A percentile compares a stretch with the other conserved stretches of the same genome.
Evolutionary conservation across 2,888 invertebrate species (phyloP).

Genomic region (Scotopteryx bipunctaria): DNA sequence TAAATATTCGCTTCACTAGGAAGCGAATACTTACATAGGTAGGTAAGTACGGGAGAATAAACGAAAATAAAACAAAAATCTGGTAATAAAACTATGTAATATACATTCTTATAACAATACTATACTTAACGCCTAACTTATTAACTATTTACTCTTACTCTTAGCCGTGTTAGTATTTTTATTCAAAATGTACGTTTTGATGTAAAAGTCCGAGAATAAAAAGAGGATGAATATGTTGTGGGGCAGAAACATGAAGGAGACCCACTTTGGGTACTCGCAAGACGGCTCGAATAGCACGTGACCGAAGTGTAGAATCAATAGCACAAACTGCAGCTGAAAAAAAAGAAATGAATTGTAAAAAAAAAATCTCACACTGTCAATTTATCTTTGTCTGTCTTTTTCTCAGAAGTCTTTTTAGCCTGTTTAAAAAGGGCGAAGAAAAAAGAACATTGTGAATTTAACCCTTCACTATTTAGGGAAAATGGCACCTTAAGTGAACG

Average conservation of each 20-base stretch:
- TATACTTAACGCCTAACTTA: conserved; percentile 26
- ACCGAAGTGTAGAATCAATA: conserved; percentile 84
- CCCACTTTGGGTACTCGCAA: conserved; percentile 86
- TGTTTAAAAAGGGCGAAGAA: too few relatives aligned
- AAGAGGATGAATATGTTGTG: conserved; percentile 87
- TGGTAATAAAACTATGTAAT: conserved; percentile 10
- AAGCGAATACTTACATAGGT: not conserved
- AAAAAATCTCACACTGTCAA: too few relatives aligned
- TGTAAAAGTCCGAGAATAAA: conserved; percentile 88
- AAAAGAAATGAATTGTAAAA: too few relatives aligned
- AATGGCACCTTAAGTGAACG: too few relatives aligned
- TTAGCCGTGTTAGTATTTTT: conserved; percentile 59
- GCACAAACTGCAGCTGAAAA: conserved; percentile 85
- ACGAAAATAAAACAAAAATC: conserved; percentile 1
- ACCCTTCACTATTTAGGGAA: too few relatives aligned
- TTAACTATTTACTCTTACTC: conserved; percentile 46
- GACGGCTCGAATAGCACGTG: conserved; percentile 80
- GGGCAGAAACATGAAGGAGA: conserved; percentile 82
- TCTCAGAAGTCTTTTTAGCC: too few relatives aligned
- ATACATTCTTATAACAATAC: conserved; percentile 16
- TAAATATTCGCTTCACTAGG: too few relatives aligned
- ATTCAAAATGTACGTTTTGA: conserved; percentile 84
- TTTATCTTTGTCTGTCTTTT: too few relatives aligned
- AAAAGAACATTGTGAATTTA: too few relatives aligned
- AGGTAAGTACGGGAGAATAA: not conserved